Conservation (phyloP, 2,113 vertebrate genomes). For the Osmerus mordax region DNA sequence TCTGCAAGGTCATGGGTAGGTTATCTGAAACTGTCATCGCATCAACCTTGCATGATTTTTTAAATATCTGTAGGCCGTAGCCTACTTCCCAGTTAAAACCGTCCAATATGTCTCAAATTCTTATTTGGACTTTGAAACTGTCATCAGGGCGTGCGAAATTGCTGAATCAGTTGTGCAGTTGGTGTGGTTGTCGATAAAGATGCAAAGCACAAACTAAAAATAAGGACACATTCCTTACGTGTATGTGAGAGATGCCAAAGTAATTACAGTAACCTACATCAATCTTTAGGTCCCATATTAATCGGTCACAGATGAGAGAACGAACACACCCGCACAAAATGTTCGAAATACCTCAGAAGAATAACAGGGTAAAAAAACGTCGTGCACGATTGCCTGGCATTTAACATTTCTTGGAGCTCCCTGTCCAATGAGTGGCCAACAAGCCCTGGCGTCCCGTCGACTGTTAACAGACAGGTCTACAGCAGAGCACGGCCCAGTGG, state of each 20-base stretch:
- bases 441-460: conserved; percentile 47
- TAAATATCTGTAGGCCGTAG: no score
- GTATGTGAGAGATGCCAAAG: conserved; percentile 38
- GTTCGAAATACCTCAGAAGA: conserved; percentile 46
- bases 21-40: no score
- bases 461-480: conserved; percentile 61
- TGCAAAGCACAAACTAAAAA: neutral
- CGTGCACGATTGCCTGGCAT: conserved; percentile 38
- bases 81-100: neutral
- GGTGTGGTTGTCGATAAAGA: neutral
- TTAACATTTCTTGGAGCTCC: conserved; percentile 43
- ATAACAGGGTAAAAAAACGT: conserved; percentile 37
- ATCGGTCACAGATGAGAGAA: conserved; percentile 52
- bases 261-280: conserved; percentile 41
- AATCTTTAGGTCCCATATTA: conserved; percentile 45
- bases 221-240: neutral
- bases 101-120: no score
- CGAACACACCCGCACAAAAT: conserved; percentile 26
- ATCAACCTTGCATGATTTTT: no score
- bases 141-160: neutral
- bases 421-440: conserved; percentile 50
- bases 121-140: neutral
- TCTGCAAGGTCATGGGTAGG: no score
- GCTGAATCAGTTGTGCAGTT: no score
- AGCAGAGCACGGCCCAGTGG: conserved; percentile 56